Percentiles rank a stretch among this genome's conserved stretches.
These are phyloP conservation scores for Colinus virginianus DNA, from an alignment of 2,113 vertebrate genomes.

Conservation along the genomic window DNA sequence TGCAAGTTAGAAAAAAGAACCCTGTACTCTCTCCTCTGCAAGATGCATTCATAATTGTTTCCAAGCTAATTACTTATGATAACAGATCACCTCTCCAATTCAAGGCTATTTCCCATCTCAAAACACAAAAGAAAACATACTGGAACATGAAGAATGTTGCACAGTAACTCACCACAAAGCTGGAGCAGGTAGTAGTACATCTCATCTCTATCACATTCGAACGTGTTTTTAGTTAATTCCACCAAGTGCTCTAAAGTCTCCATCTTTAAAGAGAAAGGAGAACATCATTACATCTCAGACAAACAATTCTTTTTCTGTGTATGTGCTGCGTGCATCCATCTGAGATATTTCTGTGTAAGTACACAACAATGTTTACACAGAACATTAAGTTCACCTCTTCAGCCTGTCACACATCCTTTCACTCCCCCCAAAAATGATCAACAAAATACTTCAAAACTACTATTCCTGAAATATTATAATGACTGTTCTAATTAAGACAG, in stretches of 20 bases:
- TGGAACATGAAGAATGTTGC: neutral
- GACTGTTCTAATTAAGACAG: neutral
- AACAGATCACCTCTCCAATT: neutral
- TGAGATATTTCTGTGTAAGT: constrained; percentile 32
- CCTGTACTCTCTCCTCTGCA: neutral
- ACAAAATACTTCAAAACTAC: constrained; percentile 27
- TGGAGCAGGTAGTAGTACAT: constrained; percentile 89
- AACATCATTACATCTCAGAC: neutral
- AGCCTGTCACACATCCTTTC: constrained; percentile 4
- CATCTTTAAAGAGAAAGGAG: constrained; percentile 76
- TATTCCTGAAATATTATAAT: neutral
- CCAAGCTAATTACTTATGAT: fast-evolving
- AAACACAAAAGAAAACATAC: neutral
- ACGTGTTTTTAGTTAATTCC: constrained; percentile 89
- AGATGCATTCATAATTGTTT: neutral
- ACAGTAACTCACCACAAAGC: constrained; percentile 85
- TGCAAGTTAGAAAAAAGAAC: neutral
- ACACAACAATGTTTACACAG: neutral
- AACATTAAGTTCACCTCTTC: constrained; percentile 40
- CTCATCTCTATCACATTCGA: constrained; percentile 94
- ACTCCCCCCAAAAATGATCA: neutral
- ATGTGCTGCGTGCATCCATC: neutral
- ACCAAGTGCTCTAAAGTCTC: constrained; percentile 89
- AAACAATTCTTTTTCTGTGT: neutral
- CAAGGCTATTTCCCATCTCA: neutral